Evolutionary conservation across 2,888 invertebrate species (phyloP), one percentile per base, ranked within the genome.

Genomic region (Argyra leucocephala): DNA sequence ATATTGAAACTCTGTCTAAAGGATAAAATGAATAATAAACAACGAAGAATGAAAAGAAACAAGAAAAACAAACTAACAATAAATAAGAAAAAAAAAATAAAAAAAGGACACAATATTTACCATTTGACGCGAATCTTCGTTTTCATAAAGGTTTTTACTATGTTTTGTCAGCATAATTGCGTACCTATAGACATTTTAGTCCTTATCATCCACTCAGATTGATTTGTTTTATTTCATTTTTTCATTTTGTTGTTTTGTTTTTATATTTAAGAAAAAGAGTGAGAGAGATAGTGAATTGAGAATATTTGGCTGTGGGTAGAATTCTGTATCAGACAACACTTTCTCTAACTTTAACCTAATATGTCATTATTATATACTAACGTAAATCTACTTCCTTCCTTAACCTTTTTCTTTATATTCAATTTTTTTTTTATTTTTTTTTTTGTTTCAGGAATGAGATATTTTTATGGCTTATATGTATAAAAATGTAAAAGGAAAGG

Each of bases 11-110:
- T 31, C 31, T 48, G 48, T 48, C 48, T 48, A n/a, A 48, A 48
- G 48, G n/a, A 48, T 48, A 48, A 48, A 48, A 48, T 48, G 48
- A 48, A 48, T 48, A 48, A 48, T 48, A 48, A 48, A 48, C 48
- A 48, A 48, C 18, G 12, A 31, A 31, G n/a, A 12, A 15, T 37
- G 18, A 48, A 15, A 48, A 48, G n/a, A 48, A 48, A 48, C 18
- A 18, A 31, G 48, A 12, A 48, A 31, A 48, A 48, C 10, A 31
- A 31, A 10, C n/a, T n/a, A 10, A 31, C 5, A 31, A 31, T n/a
- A 48, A 48, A 5, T 5, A 9, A 6, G 6, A 48, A 48, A 48
- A 48, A 48, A 48, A 48, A 48, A 18, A 18, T 18, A 12, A 6
- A 18, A 48, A 48, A 15, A 2, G n/a, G 48, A 48, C 15, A 48